Evolutionary conservation across 1,140 invertebrate species (phyloP), one percentile per base, ranked within the genome.

Genomic region (Tetramorium simillimum): DNA sequence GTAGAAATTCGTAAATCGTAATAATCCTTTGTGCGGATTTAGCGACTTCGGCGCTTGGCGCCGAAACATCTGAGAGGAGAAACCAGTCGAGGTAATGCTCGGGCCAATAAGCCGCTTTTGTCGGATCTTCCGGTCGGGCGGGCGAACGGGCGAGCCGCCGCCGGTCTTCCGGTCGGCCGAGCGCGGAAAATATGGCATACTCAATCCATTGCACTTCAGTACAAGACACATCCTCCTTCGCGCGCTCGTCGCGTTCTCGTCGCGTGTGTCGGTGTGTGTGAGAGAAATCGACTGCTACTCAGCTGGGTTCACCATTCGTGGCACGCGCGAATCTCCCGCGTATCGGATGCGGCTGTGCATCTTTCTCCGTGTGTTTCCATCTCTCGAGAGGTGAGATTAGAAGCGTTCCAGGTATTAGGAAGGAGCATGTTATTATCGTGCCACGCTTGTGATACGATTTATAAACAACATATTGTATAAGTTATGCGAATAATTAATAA

Each of bases 21-120:
- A 91, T 89, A 91, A 91, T 87, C 80, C 69, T 76, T 72, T 76
- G 56, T 70, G 37, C 51, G 43, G 37, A 58, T 51, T 60, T 62
- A 24, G 70, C 12, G 24, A 67, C 67, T 63, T 63, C 75, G 76
- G 51, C 14, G 43, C 62, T 86, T 85, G 63, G 43, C 53, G 56
- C 33, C 49, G 70, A 81, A 90, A 90, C 75, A 86, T 90, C 81
- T 78, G 80, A 90, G 92, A 80, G 43, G n/a, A 33, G 33, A 80
- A 51, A 9, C 60, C 62, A 37, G 84, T 86, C 88, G 92, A 91
- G 89, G 91, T 91, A 92, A 92, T 78, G 90, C 87, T 60, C 67
- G 87, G 89, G 89, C 92, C 93, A 94, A 93, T 94, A 94, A 94
- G 89, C 78, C 73, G 92, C 92, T 91, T 94, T 93, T 94, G 93